Evolutionary conservation across 2,888 invertebrate species (phyloP), one percentile per base, ranked within the genome.

Genomic region (Orthosia cruda): DNA sequence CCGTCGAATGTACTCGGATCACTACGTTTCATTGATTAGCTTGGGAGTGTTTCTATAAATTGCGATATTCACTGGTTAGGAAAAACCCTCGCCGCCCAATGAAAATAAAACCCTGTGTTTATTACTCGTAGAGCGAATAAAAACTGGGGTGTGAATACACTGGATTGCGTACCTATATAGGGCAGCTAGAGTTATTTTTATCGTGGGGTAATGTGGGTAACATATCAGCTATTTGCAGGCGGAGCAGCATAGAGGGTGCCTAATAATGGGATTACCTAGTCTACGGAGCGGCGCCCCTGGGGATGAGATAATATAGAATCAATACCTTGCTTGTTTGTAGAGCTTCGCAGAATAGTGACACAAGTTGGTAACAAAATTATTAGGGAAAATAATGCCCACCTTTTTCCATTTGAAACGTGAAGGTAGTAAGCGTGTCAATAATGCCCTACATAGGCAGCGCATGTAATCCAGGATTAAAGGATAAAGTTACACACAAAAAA

Each of bases 101-200:
- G 40, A 40, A 40, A 40, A 9, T 32, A 32, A 76, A 80, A 61
- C 66, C 32, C 7, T 52, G 18, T 77, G 47, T 80, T 80, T 74
- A 80, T 72, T 70, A 71, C 49, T 77, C 40, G 66, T 61, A 12
- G 61, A 57, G 68, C 20, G 58, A 68, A 79, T 70, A 74, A 80
- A 80, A 80, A 74, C 40, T 50, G 52, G 59, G 62, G 57, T 65
- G 67, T 67, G 66, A 52, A 73, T 65, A 70, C 40, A 67, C 70
- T 73, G 26, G 65, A 71, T 71, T 77, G 70, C 54, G 57, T 81
- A 40, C 32, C 7, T 32, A 71, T 72, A 68, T 74, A 77, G 74
- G 76, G 16, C 67, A 70, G 54, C 65, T 67, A 16, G 59, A 74
- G 65, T 69, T 83, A 66, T 83, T 66, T 81, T 69, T 79, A 66